phyloP scores from a whole-genome alignment of 2,888 invertebrate species.

The Heterodera filipjevi region DNA sequence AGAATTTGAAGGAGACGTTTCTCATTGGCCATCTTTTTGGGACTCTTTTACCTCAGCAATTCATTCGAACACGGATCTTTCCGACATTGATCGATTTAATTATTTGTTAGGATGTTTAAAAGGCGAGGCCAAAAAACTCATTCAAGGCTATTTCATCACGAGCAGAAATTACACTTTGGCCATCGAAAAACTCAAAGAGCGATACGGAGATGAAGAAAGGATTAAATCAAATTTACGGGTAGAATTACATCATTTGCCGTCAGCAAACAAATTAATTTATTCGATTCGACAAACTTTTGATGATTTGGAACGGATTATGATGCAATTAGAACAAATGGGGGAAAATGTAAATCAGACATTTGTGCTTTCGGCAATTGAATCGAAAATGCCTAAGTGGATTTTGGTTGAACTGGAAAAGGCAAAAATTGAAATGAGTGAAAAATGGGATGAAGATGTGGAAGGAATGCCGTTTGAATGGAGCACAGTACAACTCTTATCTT shows the following conservation, averaged over 20 bases:
- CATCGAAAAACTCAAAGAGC: not conserved
- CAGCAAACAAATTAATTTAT: not conserved
- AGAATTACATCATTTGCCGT: not conserved
- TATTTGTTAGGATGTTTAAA: not conserved
- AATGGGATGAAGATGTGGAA: not conserved
- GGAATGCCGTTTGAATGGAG: not conserved
- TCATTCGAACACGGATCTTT: not conserved
- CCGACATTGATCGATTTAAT: constrained; percentile 17
- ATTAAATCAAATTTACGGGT: not conserved
- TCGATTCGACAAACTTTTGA: not conserved
- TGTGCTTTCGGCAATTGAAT: not conserved
- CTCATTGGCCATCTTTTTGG: constrained; percentile 10
- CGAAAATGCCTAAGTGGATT: constrained; percentile 18
- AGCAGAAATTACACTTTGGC: constrained; percentile 2
- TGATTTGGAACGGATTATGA: not conserved
- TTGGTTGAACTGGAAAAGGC: constrained; percentile 11
- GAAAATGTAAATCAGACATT: constrained; percentile 9
- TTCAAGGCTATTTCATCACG: not conserved
- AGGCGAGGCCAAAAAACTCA: constrained; percentile 10
- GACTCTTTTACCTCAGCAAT: constrained; percentile 6
- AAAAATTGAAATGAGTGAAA: not conserved
- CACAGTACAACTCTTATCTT: not conserved
- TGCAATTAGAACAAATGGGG: constrained; percentile 4
- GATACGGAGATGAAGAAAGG: constrained; percentile 11
- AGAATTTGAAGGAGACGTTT: not conserved